Percentiles rank a stretch among this genome's conserved stretches.
These are phyloP conservation scores for Bathynomus jamesi DNA, from an alignment of 1,140 invertebrate species.

Conservation along the genomic window DNA sequence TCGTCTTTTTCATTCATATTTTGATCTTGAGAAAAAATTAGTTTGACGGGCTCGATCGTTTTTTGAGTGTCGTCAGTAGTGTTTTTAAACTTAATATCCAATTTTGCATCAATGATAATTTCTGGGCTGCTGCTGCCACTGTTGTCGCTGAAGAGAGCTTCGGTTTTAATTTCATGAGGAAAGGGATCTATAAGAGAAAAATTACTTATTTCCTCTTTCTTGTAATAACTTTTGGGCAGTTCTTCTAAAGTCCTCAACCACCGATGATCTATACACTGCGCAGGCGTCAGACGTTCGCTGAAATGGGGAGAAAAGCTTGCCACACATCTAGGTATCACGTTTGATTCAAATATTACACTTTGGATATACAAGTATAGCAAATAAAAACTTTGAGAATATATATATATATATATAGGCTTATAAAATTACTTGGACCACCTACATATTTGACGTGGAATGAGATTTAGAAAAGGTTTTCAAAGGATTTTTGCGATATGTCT, in stretches of 20 bases:
- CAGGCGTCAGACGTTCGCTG: conserved; percentile 14
- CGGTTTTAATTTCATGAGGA: too few species aligned
- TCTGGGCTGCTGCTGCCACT: background rate
- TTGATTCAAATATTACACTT: background rate
- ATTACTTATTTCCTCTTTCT: background rate
- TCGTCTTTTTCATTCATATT: background rate
- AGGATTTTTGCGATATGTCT: too few species aligned
- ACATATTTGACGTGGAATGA: too few species aligned
- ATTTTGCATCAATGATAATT: background rate
- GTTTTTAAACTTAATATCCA: background rate
- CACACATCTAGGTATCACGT: too few species aligned
- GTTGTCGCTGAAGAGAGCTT: background rate
- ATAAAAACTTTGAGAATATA: too few species aligned
- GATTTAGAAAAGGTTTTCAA: too few species aligned
- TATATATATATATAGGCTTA: too few species aligned
- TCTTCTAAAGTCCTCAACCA: conserved; percentile 10
- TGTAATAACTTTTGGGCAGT: background rate
- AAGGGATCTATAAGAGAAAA: too few species aligned
- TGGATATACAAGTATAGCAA: too few species aligned
- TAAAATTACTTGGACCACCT: too few species aligned
- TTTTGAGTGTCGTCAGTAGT: too few species aligned
- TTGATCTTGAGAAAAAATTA: background rate
- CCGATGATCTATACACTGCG: conserved; percentile 9
- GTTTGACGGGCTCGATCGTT: too few species aligned
- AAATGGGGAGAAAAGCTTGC: background rate